These are phyloP conservation scores for Rhagonycha fulva DNA, from an alignment of 2,888 invertebrate genomes.

Conservation along the genomic window DNA sequence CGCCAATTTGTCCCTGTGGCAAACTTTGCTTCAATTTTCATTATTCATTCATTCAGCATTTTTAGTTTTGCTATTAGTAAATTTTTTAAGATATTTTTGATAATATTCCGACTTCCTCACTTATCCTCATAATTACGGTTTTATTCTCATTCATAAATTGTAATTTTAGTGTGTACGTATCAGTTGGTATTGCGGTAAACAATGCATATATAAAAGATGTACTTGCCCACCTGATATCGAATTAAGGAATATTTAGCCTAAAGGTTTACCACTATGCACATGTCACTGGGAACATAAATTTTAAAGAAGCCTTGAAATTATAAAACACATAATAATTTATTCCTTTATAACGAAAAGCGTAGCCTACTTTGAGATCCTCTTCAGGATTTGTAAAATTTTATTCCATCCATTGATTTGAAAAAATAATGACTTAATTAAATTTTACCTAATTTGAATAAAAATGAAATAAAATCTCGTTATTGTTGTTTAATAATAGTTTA, in stretches of 20 bases:
- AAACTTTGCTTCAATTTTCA: no score
- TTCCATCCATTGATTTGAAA: not conserved
- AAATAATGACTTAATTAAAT: not conserved
- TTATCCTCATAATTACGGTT: no score
- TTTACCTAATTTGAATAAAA: not conserved
- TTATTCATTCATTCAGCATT: no score
- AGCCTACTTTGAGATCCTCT: not conserved
- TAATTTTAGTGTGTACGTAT: not conserved
- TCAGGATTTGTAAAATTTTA: not conserved
- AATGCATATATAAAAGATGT: not conserved
- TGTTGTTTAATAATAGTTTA: not conserved
- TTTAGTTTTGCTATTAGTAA: no score
- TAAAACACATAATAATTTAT: not conserved
- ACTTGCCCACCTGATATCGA: not conserved
- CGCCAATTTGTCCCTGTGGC: no score
- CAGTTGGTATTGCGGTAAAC: not conserved
- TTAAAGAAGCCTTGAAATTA: not conserved
- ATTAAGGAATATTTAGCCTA: not conserved
- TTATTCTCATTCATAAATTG: not conserved
- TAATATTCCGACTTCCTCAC: no score
- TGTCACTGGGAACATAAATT: not conserved
- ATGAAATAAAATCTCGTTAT: not conserved
- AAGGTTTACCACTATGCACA: not conserved
- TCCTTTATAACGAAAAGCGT: not conserved
- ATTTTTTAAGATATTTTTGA: no score